A percentile compares a stretch with the other conserved stretches of the same genome.
Evolutionary conservation across 2,113 vertebrate genomes (phyloP).

Genomic region (Paralichthys olivaceus): DNA sequence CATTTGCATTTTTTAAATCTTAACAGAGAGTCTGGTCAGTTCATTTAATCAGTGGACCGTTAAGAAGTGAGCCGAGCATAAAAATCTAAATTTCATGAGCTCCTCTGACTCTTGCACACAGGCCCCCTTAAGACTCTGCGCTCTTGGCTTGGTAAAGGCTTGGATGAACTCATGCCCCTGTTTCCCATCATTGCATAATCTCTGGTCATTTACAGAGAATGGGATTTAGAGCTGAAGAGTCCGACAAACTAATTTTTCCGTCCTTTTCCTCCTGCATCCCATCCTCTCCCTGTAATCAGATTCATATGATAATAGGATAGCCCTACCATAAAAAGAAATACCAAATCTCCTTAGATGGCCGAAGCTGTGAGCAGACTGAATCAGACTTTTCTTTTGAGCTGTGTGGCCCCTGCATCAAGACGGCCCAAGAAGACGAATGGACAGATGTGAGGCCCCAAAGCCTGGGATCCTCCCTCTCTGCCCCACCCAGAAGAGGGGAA

Average conservation of each 20-base stretch:
- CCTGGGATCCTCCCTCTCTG: conserved; percentile 47
- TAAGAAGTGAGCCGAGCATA: conserved; percentile 31
- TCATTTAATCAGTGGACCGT: conserved; percentile 13
- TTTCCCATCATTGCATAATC: conserved; percentile 43
- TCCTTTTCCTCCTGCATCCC: conserved; percentile 30
- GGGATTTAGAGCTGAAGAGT: conserved; percentile 34
- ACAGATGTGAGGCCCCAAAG: conserved; percentile 78
- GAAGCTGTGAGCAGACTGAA: conserved; percentile 61
- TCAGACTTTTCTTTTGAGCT: conserved; percentile 66
- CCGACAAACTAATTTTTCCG: conserved; percentile 24
- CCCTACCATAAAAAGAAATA: conserved; percentile 74
- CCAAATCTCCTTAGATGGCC: conserved; percentile 73
- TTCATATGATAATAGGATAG: conserved; percentile 76
- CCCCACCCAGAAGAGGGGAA: conserved; percentile 68
- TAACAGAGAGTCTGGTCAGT: background rate
- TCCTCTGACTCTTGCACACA: background rate
- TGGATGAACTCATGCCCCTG: conserved; percentile 33
- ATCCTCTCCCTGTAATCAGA: conserved; percentile 52
- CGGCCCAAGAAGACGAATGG: conserved; percentile 68
- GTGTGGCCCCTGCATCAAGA: conserved; percentile 54
- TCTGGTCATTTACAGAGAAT: conserved; percentile 22
- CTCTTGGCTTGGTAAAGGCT: conserved; percentile 8
- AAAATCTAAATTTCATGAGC: conserved; percentile 52
- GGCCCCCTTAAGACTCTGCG: conserved; percentile 5
- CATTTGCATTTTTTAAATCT: background rate